These are phyloP conservation scores for Eupithecia inturbata DNA, from an alignment of 2,888 invertebrate species.

Conservation along the genomic window DNA sequence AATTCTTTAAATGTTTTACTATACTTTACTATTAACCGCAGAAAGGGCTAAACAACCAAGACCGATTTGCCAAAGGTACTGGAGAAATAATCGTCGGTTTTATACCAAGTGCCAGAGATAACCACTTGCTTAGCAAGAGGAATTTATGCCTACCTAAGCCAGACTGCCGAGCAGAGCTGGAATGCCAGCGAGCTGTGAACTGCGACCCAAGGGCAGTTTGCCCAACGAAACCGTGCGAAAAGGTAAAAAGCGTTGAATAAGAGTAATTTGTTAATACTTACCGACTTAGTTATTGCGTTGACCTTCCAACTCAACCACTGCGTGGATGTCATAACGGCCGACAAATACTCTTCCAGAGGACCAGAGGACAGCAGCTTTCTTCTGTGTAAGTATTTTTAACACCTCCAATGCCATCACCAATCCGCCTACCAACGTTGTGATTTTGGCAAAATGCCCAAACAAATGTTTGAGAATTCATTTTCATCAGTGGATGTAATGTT, in stretches of 20 bases:
- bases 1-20: background rate
- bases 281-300: no score
- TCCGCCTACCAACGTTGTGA: no score
- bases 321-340: no score
- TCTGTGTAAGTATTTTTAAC: no score
- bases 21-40: background rate
- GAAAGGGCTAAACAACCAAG: background rate
- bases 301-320: no score
- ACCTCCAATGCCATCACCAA: no score
- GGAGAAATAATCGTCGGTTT: slow-evolving; percentile 5
- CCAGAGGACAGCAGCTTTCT: no score
- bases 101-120: slow-evolving; percentile 3
- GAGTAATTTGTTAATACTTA: background rate
- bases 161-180: background rate
- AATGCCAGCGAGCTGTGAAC: background rate
- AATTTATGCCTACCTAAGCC: background rate
- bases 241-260: background rate
- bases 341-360: no score
- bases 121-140: background rate
- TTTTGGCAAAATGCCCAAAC: no score
- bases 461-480: no score
- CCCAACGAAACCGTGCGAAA: slow-evolving; percentile 1
- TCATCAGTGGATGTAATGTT: no score
- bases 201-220: background rate
- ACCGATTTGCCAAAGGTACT: background rate